These are phyloP conservation scores for Phenganax stokvisi DNA, from an alignment of 92 coral and sea anemone species.

Conservation along the genomic window DNA sequence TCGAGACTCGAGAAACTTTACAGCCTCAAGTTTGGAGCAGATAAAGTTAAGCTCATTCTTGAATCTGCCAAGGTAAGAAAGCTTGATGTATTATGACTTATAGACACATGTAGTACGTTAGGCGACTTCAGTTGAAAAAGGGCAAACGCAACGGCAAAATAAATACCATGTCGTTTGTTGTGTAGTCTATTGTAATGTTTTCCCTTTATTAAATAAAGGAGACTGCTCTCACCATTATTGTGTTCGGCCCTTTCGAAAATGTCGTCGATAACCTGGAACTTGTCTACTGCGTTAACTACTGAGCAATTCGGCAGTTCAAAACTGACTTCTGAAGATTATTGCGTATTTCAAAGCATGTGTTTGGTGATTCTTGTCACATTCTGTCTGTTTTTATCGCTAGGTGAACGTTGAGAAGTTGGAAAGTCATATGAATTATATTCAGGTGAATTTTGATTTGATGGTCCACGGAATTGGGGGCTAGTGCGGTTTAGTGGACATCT, in stretches of 20 bases:
- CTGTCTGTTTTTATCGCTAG: neutral
- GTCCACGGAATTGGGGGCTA: neutral
- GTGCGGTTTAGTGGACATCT: no score
- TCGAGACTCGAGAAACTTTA: slow-evolving; percentile 74
- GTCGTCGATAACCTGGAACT: no score
- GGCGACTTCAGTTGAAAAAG: neutral
- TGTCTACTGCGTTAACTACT: no score
- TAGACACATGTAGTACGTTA: no score
- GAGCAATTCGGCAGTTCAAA: no score
- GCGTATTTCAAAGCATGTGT: no score
- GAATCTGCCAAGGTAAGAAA: slow-evolving; percentile 80
- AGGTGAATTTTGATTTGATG: slow-evolving; percentile 11
- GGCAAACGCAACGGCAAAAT: neutral
- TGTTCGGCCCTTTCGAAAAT: no score
- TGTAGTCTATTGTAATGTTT: neutral
- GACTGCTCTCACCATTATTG: neutral
- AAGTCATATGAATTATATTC: slow-evolving; percentile 27
- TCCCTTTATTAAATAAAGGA: neutral
- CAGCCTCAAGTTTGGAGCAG: slow-evolving; percentile 57
- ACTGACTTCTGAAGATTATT: no score
- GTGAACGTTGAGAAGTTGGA: slow-evolving; percentile 28
- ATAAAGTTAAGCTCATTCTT: slow-evolving; percentile 68
- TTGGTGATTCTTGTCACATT: neutral
- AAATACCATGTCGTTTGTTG: neutral
- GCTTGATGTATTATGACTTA: neutral